Evolutionary conservation across 37 sponge, comb jelly and placozoan species (phyloP), one percentile per base, ranked within the genome.

Genomic region (Oopsacas minuta): DNA sequence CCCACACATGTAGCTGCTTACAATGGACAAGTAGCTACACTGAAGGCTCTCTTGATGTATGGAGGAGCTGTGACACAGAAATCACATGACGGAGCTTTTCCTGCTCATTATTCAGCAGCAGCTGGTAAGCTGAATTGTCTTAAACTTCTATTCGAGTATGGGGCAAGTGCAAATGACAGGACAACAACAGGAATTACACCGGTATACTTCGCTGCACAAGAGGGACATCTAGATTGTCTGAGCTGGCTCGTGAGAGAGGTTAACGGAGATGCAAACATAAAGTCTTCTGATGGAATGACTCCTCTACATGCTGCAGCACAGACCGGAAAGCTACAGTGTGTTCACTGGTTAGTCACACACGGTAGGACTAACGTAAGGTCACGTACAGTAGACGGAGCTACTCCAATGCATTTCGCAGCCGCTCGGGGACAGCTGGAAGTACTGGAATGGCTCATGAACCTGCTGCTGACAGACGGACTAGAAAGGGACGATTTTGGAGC

Each of bases 151-250:
- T 36, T 86, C 23, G 28, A 35, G 52, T 46, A 88, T 17, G 82
- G 23, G 36, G 92, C 86, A 23, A 85, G 53, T 32, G 86, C 88
- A 23, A 94, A 92, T 51, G 86, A 61, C 38, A 87, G 84, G 36
- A 94, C 91, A 37, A 38, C 82, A 35, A 89, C 91, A 81, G 95
- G 95, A 51, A 92, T 90, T 46, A 94, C 95, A 52, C 91, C 95
- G 91, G 95, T 90, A 23, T 94, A 94, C 83, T 94, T 88, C 85
- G 95, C 95, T 35, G 95, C 95, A 23, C 95, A 94, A 83, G 95
- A 94, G 53, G 95, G 95, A 8, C 92, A 89, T 82, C 81, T 92
- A 49, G 90, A 89, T 49, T 92, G 91, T 82, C 86, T 94, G 28
- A 85, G 87, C 53, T 94, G 90, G 87, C 90, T 94, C 23, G 88